A percentile compares a stretch with the other conserved stretches of the same genome.
These are phyloP conservation scores for Probaryconus sp. DNA, from an alignment of 1,140 invertebrate genomes.

Conservation along the genomic window DNA sequence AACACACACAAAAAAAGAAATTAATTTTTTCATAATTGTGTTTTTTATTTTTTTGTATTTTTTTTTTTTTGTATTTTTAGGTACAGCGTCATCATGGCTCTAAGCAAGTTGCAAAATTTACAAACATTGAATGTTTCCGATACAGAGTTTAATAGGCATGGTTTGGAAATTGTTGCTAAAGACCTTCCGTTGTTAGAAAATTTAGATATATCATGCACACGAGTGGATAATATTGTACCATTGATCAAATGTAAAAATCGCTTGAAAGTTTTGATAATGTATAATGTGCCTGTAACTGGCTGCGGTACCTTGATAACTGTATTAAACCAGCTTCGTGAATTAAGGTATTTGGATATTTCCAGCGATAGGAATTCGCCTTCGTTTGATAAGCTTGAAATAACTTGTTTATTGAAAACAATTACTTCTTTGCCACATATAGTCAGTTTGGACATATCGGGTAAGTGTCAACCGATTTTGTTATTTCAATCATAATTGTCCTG, in stretches of 20 bases:
- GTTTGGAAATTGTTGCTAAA: conserved; percentile 84
- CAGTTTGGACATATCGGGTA: conserved; percentile 86
- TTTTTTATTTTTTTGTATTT: too few relatives aligned
- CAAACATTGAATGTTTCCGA: conserved; percentile 84
- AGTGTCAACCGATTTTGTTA: conserved; percentile 28
- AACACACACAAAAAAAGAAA: neutral
- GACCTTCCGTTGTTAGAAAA: conserved; percentile 84
- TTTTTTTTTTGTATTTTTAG: too few relatives aligned
- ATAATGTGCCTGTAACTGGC: conserved; percentile 81
- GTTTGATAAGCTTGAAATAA: conserved; percentile 77
- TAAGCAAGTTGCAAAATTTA: conserved; percentile 81
- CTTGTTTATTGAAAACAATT: conserved; percentile 77
- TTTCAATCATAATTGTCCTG: neutral
- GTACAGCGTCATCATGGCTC: conserved; percentile 78
- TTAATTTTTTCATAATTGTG: neutral
- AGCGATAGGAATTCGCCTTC: conserved; percentile 80
- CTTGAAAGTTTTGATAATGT: conserved; percentile 82
- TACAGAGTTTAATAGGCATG: conserved; percentile 85
- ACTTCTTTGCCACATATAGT: conserved; percentile 81
- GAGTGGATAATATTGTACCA: conserved; percentile 83
- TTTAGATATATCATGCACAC: conserved; percentile 85
- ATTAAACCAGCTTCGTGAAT: conserved; percentile 80
- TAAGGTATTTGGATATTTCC: conserved; percentile 84
- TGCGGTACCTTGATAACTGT: conserved; percentile 79
- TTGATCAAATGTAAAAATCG: conserved; percentile 82